These are phyloP conservation scores for Hemibagrus guttatus DNA, from an alignment of 2,797 vertebrate species.

Conservation along the genomic window DNA sequence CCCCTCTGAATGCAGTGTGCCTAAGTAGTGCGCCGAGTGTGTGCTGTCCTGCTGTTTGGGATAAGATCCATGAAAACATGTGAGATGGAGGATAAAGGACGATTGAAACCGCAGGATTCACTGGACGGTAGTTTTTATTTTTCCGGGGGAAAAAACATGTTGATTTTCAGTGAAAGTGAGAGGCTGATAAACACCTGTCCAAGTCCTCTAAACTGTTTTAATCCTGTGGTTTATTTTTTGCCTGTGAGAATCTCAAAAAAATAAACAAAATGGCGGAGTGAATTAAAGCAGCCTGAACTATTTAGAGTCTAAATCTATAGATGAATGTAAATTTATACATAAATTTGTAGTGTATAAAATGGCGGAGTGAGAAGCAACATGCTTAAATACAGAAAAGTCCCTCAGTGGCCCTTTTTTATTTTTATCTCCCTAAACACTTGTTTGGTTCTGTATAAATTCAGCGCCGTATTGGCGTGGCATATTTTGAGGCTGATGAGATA, in stretches of 20 bases:
- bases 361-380: background rate
- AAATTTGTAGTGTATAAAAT: background rate
- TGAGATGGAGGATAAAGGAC: background rate
- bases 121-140: background rate
- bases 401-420: background rate
- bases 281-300: background rate
- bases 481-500: too few relatives aligned
- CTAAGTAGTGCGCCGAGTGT: conserved; percentile 16
- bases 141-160: background rate
- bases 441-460: background rate
- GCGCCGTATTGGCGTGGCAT: too few relatives aligned
- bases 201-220: background rate
- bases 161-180: background rate
- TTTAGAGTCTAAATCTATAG: background rate
- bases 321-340: background rate
- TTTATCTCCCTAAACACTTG: background rate
- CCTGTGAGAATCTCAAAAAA: conserved; percentile 26
- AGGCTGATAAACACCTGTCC: background rate
- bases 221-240: background rate
- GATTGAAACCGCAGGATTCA: too few relatives aligned
- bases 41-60: background rate
- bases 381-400: background rate
- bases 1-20: background rate
- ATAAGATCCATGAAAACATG: background rate
- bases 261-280: conserved; percentile 79